Evolutionary conservation across 2,797 vertebrate genomes (phyloP).

Genomic region (Taeniopygia guttata): DNA sequence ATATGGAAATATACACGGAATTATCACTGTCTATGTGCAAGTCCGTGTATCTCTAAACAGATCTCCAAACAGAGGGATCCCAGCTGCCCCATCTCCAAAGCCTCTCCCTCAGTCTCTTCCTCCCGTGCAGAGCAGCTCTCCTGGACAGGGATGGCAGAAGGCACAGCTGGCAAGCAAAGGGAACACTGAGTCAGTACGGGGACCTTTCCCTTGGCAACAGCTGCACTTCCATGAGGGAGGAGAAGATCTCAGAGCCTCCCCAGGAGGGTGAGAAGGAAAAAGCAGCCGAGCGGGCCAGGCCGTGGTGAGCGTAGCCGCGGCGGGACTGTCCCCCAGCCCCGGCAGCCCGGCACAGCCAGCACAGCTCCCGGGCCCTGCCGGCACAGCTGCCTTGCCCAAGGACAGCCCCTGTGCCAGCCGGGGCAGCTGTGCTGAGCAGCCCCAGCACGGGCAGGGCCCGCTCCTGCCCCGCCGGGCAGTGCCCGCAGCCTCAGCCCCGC

Average conservation of each 20-base stretch:
- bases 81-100: not conserved
- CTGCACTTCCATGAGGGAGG: not conserved
- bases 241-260: no score
- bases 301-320: not conserved
- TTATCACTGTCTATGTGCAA: not conserved
- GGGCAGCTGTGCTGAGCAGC: no score
- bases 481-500: no score
- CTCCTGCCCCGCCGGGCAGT: no score
- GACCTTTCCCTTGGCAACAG: not conserved
- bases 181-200: not conserved
- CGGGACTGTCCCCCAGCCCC: not conserved
- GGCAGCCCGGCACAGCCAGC: no score
- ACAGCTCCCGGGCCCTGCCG: no score
- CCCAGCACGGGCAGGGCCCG: no score
- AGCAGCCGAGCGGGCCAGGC: not conserved
- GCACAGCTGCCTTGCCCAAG: not conserved
- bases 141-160: not conserved
- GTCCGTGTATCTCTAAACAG: not conserved
- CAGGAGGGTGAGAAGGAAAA: not conserved
- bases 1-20: no score
- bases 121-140: not conserved
- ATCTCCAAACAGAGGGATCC: fast-evolving
- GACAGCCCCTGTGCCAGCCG: no score
- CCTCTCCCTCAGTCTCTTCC: not conserved
- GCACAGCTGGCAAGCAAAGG: not conserved